These are phyloP conservation scores for Aurelia aurita complex sp. Pacific DNA, from an alignment of 30 jellyfish, hydroid and myxozoan genomes.

Conservation along the genomic window DNA sequence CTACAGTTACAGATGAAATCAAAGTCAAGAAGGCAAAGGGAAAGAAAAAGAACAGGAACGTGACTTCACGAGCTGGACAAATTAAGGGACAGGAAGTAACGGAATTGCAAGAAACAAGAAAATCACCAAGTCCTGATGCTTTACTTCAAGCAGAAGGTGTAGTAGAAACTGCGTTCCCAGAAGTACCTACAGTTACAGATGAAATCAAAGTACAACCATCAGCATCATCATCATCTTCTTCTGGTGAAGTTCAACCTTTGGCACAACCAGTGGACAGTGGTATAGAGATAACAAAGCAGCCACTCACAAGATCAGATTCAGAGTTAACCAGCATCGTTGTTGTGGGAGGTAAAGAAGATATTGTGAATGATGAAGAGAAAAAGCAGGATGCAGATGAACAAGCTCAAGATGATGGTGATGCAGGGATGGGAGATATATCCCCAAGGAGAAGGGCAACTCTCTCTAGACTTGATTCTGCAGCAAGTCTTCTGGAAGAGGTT, in stretches of 20 bases:
- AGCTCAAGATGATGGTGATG: background rate
- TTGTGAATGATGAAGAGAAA: background rate
- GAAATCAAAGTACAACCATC: too few species aligned
- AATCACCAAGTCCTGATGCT: conserved; percentile 15
- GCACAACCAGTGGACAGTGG: background rate
- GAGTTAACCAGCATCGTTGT: conserved; percentile 60
- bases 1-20: background rate
- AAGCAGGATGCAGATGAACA: background rate
- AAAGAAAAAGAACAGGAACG: too few species aligned
- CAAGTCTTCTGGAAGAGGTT: conserved; percentile 1
- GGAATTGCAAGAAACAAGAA: conserved; percentile 6
- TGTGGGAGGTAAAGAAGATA: conserved; percentile 11
- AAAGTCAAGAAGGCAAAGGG: background rate
- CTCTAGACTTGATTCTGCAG: conserved; percentile 31
- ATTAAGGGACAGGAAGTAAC: background rate
- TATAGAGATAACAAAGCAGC: background rate
- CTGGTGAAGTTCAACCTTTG: too few species aligned
- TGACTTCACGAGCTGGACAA: too few species aligned
- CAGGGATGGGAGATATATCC: background rate
- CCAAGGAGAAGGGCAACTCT: conserved; percentile 45
- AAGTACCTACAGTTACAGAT: background rate
- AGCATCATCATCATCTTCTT: too few species aligned
- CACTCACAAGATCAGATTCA: conserved; percentile 49
- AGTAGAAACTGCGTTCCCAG: conserved; percentile 23
- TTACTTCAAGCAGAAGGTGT: background rate